Evolutionary conservation across 2,113 vertebrate species (phyloP), one percentile per base, ranked within the genome.

Genomic region (Sylvietta virens): DNA sequence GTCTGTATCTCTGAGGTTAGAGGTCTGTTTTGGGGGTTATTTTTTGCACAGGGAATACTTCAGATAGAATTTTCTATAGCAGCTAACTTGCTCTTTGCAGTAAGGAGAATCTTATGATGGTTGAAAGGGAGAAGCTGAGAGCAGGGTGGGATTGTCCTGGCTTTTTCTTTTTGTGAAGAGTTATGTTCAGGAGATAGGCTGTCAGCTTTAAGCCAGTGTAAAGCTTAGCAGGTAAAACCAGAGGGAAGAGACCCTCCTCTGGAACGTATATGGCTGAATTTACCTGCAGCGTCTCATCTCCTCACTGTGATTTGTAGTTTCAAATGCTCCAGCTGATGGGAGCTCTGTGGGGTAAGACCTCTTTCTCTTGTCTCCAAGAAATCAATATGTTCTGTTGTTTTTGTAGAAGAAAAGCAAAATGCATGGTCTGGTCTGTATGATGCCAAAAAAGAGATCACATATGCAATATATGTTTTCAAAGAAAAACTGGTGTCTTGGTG

Each of bases 401-500:
- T 91, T 96, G 79, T 87, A 50, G 82, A 91, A 72, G 64, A 92
- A 73, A 77, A 90, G 35, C 42, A 23, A 84, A 74, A 62, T 77
- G 44, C 40, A 45, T 84, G 58, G n/a, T 92, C 37, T 84, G 51
- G 56, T 95, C 62, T 92, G 76, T 86, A 48, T 92, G 47, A 66
- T 96, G 78, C 94, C 73, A 92, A 96, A 97, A 86, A 88, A 77
- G 74, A 62, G 54, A 50, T 60, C 78, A 57, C 48, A 16, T 74
- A 92, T 86, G 76, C 81, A 95, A 94, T 94, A 92, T 57, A 95
- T 56, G 20, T 91, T 54, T 95, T 93, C 64, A 92, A 91, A 85
- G 69, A 42, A 89, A 90, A 87, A 48, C 21, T 54, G 24, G 28
- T 94, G 88, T 95, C 19, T 76, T 1, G 2, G 20, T 85, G 58